phyloP scores from a whole-genome alignment of 2,888 invertebrate genomes.

The Taenaris catops region DNA sequence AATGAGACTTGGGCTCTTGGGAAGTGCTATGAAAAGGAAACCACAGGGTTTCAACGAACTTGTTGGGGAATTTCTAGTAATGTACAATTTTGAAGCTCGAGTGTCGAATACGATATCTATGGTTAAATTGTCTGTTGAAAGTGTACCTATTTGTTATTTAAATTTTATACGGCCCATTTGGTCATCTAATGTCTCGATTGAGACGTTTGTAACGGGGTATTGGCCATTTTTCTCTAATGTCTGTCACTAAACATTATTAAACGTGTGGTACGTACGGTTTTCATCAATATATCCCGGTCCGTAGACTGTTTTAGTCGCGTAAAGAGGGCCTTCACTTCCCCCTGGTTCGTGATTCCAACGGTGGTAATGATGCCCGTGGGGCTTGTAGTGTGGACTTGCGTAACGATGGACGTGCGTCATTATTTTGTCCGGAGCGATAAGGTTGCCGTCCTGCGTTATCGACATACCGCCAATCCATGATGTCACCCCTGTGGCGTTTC shows the following conservation, averaged over 20 bases:
- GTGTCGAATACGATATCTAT: slow-evolving; percentile 76
- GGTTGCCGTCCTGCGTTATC: slow-evolving; percentile 73
- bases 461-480: slow-evolving; percentile 79
- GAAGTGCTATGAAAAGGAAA: slow-evolving; percentile 25
- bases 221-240: slow-evolving; percentile 19
- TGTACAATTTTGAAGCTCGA: slow-evolving; percentile 59
- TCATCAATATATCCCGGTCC: slow-evolving; percentile 76
- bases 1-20: slow-evolving; percentile 24
- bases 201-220: too few species aligned
- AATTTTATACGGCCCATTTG: background rate
- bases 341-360: slow-evolving; percentile 76
- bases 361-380: slow-evolving; percentile 70
- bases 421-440: slow-evolving; percentile 74
- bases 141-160: slow-evolving; percentile 37
- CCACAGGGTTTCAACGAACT: slow-evolving; percentile 27
- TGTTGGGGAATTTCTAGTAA: slow-evolving; percentile 34
- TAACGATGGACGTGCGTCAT: slow-evolving; percentile 74
- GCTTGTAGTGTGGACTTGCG: slow-evolving; percentile 74
- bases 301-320: slow-evolving; percentile 80
- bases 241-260: slow-evolving; percentile 37
- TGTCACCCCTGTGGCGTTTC: slow-evolving; percentile 61
- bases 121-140: slow-evolving; percentile 58
- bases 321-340: slow-evolving; percentile 70
- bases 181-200: slow-evolving; percentile 7
- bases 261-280: slow-evolving; percentile 72